These are phyloP conservation scores for Drosophila silvestris DNA, from an alignment of 2,888 invertebrate genomes.

Conservation along the genomic window DNA sequence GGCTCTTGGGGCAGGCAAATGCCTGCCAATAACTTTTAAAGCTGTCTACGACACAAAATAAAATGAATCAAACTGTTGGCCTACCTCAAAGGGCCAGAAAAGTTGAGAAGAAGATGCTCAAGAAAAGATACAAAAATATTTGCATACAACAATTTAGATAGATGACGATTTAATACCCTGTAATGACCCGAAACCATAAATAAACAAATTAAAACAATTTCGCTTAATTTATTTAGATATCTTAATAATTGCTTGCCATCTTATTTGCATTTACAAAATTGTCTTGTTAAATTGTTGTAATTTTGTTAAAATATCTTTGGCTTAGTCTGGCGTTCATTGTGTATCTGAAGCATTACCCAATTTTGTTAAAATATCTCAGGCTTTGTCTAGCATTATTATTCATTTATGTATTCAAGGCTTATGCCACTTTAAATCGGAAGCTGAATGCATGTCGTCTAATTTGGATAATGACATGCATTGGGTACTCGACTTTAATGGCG, in stretches of 20 bases:
- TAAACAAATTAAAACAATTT: neutral
- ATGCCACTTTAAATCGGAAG: neutral
- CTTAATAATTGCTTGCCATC: neutral
- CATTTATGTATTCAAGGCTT: neutral
- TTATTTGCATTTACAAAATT: neutral
- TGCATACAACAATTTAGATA: slow-evolving; percentile 4
- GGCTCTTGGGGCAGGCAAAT: slow-evolving; percentile 45
- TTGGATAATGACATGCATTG: neutral
- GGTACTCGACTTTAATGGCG: neutral
- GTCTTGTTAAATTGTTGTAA: neutral
- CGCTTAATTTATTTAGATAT: neutral
- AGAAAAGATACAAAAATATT: slow-evolving; percentile 29
- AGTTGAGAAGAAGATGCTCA: slow-evolving; percentile 24
- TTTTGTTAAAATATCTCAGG: neutral
- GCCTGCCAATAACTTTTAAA: slow-evolving; percentile 44
- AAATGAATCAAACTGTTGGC: slow-evolving; percentile 33
- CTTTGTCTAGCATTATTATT: neutral
- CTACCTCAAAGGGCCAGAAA: slow-evolving; percentile 27
- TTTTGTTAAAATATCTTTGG: neutral
- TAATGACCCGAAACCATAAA: neutral
- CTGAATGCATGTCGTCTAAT: neutral
- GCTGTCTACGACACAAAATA: slow-evolving; percentile 39
- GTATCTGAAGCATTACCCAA: neutral
- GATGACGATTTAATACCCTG: slow-evolving; percentile 6
- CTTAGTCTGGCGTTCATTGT: neutral